Percentiles rank a stretch among this genome's conserved stretches.
Conservation (phyloP, 2,888 invertebrate genomes). For the Ectemnius lituratus region DNA sequence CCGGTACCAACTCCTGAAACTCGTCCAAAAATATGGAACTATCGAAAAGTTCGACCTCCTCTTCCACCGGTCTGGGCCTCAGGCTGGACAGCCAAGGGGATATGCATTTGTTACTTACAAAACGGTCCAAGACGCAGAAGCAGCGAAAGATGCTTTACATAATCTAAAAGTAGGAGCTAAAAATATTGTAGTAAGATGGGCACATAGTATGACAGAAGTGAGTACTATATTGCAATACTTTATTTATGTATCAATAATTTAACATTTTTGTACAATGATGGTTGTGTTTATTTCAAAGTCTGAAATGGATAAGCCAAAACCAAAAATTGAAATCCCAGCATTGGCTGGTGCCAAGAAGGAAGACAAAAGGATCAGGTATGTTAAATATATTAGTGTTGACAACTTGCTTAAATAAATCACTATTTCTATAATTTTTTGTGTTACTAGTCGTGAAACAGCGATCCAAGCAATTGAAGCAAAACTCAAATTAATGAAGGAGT, state of each 20-base stretch:
- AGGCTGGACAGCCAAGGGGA: conserved; percentile 92
- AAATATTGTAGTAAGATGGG: conserved; percentile 89
- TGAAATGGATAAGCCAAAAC: conserved; percentile 87
- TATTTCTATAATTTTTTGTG: conserved; percentile 21
- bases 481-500: conserved; percentile 86
- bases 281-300: conserved; percentile 79
- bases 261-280: background rate
- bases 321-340: conserved; percentile 87
- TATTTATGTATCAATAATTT: background rate
- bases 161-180: conserved; percentile 87
- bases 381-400: background rate
- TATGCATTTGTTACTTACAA: conserved; percentile 95
- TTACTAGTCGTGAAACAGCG: conserved; percentile 85
- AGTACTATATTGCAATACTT: conserved; percentile 51
- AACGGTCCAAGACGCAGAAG: conserved; percentile 83
- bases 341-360: conserved; percentile 82
- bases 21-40: conserved; percentile 95
- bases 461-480: conserved; percentile 94
- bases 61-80: conserved; percentile 94
- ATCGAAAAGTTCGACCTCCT: conserved; percentile 97
- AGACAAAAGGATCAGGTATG: conserved; percentile 80
- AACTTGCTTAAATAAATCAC: background rate
- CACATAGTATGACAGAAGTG: conserved; percentile 86
- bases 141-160: conserved; percentile 86
- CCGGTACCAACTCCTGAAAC: conserved; percentile 97